These are phyloP conservation scores for Anser cygnoides DNA, from an alignment of 2,113 vertebrate species.

Conservation along the genomic window DNA sequence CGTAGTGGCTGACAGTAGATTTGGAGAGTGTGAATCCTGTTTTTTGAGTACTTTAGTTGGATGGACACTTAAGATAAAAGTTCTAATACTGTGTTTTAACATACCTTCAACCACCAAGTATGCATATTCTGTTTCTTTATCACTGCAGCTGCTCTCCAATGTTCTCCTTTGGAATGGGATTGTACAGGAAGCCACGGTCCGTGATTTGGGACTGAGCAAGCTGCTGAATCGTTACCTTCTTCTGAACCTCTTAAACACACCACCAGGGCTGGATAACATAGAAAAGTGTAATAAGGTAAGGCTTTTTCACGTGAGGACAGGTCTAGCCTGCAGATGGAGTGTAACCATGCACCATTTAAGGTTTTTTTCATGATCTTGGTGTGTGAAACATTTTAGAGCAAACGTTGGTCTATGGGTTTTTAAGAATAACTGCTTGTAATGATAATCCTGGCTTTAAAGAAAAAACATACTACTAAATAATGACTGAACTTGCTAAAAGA, in stretches of 20 bases:
- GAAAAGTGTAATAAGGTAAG: slow-evolving; percentile 85
- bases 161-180: slow-evolving; percentile 87
- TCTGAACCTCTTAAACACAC: slow-evolving; percentile 80
- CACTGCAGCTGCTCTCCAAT: slow-evolving; percentile 84
- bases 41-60: not conserved
- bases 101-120: not conserved
- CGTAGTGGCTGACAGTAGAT: not conserved
- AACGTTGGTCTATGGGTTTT: not conserved
- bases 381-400: not conserved
- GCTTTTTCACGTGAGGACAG: not conserved
- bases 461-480: not conserved
- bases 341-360: not conserved
- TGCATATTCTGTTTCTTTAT: not conserved
- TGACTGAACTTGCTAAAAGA: not conserved
- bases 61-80: not conserved
- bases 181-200: slow-evolving; percentile 79
- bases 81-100: not conserved
- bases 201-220: slow-evolving; percentile 86
- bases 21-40: not conserved
- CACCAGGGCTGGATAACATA: slow-evolving; percentile 43
- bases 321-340: not conserved
- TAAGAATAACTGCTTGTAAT: not conserved
- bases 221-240: slow-evolving; percentile 90
- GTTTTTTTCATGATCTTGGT: not conserved
- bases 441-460: not conserved